phyloP scores from a whole-genome alignment of 2,113 vertebrate genomes.

The Indri indri region DNA sequence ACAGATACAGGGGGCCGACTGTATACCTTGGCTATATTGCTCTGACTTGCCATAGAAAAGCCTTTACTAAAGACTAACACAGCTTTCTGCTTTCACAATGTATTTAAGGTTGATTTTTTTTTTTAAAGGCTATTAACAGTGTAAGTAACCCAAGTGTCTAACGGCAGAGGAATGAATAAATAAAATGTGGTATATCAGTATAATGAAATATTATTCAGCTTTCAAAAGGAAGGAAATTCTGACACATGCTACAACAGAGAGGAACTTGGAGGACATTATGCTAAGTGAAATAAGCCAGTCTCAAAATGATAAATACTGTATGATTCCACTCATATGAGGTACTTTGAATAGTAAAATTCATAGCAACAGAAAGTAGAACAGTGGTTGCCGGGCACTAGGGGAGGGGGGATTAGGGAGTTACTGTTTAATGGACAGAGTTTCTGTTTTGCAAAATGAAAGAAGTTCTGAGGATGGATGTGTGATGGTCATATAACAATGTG shows the following conservation, averaged over 20 bases:
- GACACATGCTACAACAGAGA: background rate
- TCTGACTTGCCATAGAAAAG: background rate
- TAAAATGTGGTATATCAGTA: background rate
- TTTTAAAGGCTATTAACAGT: background rate
- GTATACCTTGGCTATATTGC: background rate
- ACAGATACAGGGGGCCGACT: background rate
- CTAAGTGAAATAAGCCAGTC: background rate
- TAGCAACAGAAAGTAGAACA: background rate
- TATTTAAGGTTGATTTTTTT: background rate
- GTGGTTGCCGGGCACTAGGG: background rate
- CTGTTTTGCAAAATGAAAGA: background rate
- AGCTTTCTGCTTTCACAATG: background rate
- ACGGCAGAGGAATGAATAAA: background rate
- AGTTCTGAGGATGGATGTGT: background rate
- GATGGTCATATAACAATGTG: background rate
- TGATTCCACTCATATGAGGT: background rate
- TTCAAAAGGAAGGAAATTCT: background rate
- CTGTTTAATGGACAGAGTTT: background rate
- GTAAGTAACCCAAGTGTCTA: background rate
- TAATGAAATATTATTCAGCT: background rate
- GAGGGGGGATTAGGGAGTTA: background rate
- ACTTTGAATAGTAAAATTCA: background rate
- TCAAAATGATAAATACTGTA: background rate
- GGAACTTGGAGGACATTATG: background rate
- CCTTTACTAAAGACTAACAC: background rate